Base-by-base conservation (phyloP, 92 coral and sea anemone genomes). In the Epizoanthus stellaris region DNA sequence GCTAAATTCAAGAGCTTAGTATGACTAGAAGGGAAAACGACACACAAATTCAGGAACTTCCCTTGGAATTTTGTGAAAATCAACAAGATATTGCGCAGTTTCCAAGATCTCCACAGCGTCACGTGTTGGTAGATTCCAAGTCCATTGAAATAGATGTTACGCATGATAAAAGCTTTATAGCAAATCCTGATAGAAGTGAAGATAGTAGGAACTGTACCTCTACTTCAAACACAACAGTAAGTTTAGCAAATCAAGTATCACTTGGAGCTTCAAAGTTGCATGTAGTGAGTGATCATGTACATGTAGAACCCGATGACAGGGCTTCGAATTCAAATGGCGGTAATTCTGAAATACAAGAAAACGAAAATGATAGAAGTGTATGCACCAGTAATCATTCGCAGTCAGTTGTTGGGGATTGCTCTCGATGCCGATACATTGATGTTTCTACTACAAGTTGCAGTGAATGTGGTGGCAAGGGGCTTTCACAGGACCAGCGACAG, bases 21-120 rank as follows among this genome's bases (percentile, higher is more conserved):
- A 79, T 79, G 83, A 62, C 72, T 10, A 79, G 60, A 63, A 79
- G 61, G 60, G 83, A 79, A 79, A 42, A 30, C 16, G 83, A 63
- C 20, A 63, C 43, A 43, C 21, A 43, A 20, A 21, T 79, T 4
- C 73, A 63, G 23, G 45, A 58, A 16, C 20, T 79, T 58, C 11
- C 38, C 21, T 20, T 58, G 1, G 72, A 34, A 21, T 13, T 79
- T 20, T 20, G 70, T 79, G 70, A 79, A 60, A 77, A 45, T 64
- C 47, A 79, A 21, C 77, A n/a, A 20, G 40, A 40, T 17, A 25
- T 40, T 75, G 19, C 65, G 17, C 59, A 63, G 21, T 77, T 77
- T 39, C 36, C 57, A 39, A 76, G 53, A 14, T 58, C 54, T 19
- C 23, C 21, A 62, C 62, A 38, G n/a, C 19, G 16, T 39, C 82